Evolutionary conservation across 2,113 vertebrate genomes (phyloP), one percentile per base, ranked within the genome.

Genomic region (Chionis minor): DNA sequence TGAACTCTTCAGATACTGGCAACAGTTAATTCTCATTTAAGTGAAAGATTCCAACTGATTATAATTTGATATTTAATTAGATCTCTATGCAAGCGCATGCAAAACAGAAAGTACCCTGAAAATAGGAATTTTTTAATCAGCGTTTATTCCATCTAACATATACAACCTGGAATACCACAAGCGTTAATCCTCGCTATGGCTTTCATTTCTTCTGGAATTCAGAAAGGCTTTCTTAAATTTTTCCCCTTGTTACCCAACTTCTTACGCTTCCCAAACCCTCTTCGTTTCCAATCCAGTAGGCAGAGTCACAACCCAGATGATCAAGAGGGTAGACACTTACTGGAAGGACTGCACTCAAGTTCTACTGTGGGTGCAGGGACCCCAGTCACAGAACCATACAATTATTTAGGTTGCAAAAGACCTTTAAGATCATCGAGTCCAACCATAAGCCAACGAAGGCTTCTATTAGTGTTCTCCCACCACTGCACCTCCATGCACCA

Each of bases 311-410:
- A 58, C 52, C 30, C 42, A 15, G 40, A 8, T 4, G n/a, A 26
- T 16, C n/a, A 23, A 33, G 33, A 42, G n/a, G 20, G n/a, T 16
- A 81, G 54, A 40, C 18, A 38, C 6, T 54, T 54, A 19, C 45
- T 75, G 12, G 4, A 33, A 55, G 28, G 6, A 38, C 24, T 4
- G 21, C 26, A n/a, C 13, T 61, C 40, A 40, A 54, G 40, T 33
- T 32, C 13, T 10, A 27, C 21, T 6, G 22, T 22, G 19, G 67
- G 5, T 79, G 18, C 44, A 58, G 7, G 21, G 65, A 79, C 62
- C 10, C n/a, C 23, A 58, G 1, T 9, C 44, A 26, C 2, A 40
- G 21, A 32, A 2, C 7, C 44, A 26, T 2, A 17, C 12, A 32
- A 40, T 26, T 27, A 21, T 26, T 40, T 38, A 30, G n/a, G 28